Percentiles rank a stretch among this genome's conserved stretches.
phyloP scores from a whole-genome alignment of 2,113 vertebrate species.

The Apus apus region DNA sequence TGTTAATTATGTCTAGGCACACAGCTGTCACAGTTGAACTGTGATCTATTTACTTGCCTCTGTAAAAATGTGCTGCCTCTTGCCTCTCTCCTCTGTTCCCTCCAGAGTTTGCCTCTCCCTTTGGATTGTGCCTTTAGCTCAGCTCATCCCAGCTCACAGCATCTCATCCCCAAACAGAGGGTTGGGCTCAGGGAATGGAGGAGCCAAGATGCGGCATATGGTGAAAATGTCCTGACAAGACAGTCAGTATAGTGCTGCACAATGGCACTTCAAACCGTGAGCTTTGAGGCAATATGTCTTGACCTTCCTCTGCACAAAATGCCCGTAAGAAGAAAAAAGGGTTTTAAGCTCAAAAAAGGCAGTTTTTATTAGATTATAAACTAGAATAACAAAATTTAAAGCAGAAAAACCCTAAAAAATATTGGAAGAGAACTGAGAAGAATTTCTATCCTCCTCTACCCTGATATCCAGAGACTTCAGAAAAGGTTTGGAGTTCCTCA shows the following conservation, averaged over 20 bases:
- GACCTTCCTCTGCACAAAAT: not conserved
- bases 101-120: not conserved
- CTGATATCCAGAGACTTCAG: not conserved
- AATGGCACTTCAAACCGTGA: not conserved
- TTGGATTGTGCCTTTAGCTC: not conserved
- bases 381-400: not conserved
- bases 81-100: not conserved
- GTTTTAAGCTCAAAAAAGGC: not conserved
- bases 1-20: not conserved
- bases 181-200: fast-evolving
- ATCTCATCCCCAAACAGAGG: fast-evolving
- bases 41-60: not conserved
- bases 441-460: not conserved
- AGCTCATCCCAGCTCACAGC: fast-evolving
- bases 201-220: fast-evolving
- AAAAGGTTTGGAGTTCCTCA: not conserved
- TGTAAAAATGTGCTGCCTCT: not conserved
- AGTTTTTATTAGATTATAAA: not conserved
- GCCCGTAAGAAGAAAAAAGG: not conserved
- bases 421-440: not conserved
- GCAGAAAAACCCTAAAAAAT: not conserved
- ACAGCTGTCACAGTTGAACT: not conserved
- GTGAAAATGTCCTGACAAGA: not conserved
- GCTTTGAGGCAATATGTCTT: not conserved
- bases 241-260: fast-evolving